A percentile compares a stretch with the other conserved stretches of the same genome.
These are phyloP conservation scores for Apteryx owenii DNA, from an alignment of 2,113 vertebrate species.

Conservation along the genomic window DNA sequence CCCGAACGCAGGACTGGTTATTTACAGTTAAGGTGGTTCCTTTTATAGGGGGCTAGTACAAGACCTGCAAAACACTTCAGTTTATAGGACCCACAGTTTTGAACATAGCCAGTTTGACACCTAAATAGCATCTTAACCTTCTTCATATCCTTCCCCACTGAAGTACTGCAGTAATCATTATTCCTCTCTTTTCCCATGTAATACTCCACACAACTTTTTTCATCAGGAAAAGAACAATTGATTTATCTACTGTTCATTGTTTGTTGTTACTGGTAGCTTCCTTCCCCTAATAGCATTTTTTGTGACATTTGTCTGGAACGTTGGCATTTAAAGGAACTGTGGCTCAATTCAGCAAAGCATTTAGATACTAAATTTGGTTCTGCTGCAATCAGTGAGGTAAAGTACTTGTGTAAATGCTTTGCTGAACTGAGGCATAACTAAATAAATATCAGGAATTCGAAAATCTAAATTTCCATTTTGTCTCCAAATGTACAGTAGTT, in stretches of 20 bases:
- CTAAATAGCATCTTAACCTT: neutral
- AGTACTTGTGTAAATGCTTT: constrained; percentile 7
- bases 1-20: neutral
- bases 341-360: neutral
- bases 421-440: neutral
- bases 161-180: neutral
- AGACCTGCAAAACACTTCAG: neutral
- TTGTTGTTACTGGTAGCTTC: neutral
- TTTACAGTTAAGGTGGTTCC: neutral
- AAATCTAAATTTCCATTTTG: constrained; percentile 1
- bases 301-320: neutral
- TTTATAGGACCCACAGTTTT: neutral
- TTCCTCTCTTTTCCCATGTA: neutral
- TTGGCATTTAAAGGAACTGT: constrained; percentile 8
- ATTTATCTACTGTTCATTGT: neutral
- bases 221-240: neutral
- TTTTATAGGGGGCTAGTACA: neutral
- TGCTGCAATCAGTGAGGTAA: neutral
- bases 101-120: neutral
- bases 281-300: neutral
- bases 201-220: neutral
- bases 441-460: neutral
- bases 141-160: neutral
- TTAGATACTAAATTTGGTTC: constrained; percentile 6
- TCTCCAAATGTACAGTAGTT: neutral